Evolutionary conservation across 2,888 invertebrate species (phyloP).

Genomic region (Operophtera brumata): DNA sequence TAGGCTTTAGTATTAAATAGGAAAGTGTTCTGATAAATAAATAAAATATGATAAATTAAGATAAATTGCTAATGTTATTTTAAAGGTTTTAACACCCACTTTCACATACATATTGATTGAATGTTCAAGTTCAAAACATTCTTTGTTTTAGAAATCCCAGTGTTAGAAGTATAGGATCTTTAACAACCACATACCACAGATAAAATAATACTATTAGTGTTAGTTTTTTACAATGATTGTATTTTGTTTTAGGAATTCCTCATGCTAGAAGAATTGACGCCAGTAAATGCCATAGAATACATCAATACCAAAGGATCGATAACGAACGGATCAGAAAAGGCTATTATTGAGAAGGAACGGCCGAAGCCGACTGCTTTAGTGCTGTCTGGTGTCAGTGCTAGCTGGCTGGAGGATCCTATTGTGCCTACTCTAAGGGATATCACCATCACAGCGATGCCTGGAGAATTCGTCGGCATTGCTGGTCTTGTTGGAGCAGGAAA

Average conservation of each 20-base stretch:
- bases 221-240: neutral
- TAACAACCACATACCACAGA: neutral
- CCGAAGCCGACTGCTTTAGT: constrained; percentile 53
- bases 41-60: too few species aligned
- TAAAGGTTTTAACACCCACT: too few species aligned
- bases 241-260: constrained; percentile 63
- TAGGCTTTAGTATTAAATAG: too few species aligned
- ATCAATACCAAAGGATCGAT: constrained; percentile 41
- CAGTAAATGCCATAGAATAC: constrained; percentile 44
- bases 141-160: neutral
- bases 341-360: constrained; percentile 37
- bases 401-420: constrained; percentile 69
- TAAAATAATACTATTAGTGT: neutral
- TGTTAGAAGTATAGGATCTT: neutral
- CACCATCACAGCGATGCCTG: constrained; percentile 72
- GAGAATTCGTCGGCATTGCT: constrained; percentile 84
- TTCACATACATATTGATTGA: too few species aligned
- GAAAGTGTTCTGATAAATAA: too few species aligned
- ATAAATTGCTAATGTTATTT: too few species aligned
- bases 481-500: constrained; percentile 90
- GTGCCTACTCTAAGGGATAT: constrained; percentile 80
- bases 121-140: neutral
- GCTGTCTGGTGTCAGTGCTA: constrained; percentile 64
- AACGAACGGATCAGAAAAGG: constrained; percentile 54
- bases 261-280: constrained; percentile 62